Evolutionary conservation across 2,888 invertebrate species (phyloP), one percentile per base, ranked within the genome.

Genomic region (Sclerodermus sp.): DNA sequence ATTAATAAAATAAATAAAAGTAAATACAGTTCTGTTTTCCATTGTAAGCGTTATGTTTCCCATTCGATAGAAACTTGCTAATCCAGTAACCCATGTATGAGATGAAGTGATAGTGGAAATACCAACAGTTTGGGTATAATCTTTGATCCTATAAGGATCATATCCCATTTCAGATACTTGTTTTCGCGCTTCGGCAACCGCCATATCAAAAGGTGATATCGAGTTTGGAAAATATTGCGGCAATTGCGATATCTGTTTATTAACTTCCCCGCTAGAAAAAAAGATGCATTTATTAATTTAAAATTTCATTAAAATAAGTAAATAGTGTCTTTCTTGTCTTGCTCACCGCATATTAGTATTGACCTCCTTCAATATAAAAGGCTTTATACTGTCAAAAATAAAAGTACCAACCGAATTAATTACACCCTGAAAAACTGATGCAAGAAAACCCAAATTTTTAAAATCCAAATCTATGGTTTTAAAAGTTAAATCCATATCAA

Each of bases 361-460:
- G 0, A 90, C 89, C 78, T 91, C 88, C 58, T 85, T 85, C 17
- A 93, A 79, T 57, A 94, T 86, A 60, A 88, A 88, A 0, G 93
- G 93, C 71, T 94, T 93, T 66, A 94, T 89, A 9, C 90, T 88
- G 72, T 93, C 91, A 65, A 95, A 93, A 9, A 94, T 83, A 55
- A 91, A 85, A 12, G 85, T 85, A 0, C 93, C 92, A 0, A 93
- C 84, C 0, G 90, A 88, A 76, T 93, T 94, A 39, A 94, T 84
- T 41, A 92, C 82, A 0, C 89, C 85, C 74, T 89, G 88, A 56
- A 86, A 81, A 47, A 86, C 75, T 37, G 83, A 82, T 1, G 89
- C 91, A 53, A 92, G 81, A 60, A 91, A 85, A 4, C 92, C 90
- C 0, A 93, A 82, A 70, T 91, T 91, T 76, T 91, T 84, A 67